Conservation (phyloP, 2,888 invertebrate genomes). For the Andrena fulva region DNA sequence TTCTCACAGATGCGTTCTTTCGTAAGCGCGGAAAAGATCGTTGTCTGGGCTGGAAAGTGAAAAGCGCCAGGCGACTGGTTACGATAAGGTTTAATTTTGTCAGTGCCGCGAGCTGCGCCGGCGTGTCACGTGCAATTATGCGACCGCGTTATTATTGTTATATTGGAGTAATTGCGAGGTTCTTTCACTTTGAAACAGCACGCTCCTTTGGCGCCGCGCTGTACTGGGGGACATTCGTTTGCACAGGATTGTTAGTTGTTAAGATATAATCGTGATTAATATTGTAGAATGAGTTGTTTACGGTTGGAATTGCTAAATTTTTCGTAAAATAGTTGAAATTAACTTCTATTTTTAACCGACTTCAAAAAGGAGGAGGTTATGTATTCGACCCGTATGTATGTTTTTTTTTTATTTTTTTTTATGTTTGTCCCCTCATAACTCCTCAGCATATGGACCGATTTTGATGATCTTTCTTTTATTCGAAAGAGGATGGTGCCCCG, state of each 20-base stretch:
- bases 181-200: not conserved
- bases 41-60: constrained; percentile 46
- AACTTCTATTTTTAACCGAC: too few relatives aligned
- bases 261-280: not conserved
- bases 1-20: constrained; percentile 42
- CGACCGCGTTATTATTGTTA: not conserved
- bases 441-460: too few relatives aligned
- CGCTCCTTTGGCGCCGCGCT: too few relatives aligned
- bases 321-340: too few relatives aligned
- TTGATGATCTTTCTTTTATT: too few relatives aligned
- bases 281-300: too few relatives aligned
- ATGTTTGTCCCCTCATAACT: too few relatives aligned
- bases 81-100: constrained; percentile 30
- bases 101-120: not conserved
- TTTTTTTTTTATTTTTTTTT: too few relatives aligned
- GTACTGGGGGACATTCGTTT: not conserved
- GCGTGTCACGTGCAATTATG: constrained; percentile 14
- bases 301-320: too few relatives aligned
- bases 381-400: too few relatives aligned
- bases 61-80: constrained; percentile 17
- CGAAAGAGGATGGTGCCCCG: too few relatives aligned
- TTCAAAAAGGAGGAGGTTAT: too few relatives aligned
- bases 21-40: constrained; percentile 37
- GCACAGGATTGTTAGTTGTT: not conserved
- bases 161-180: not conserved